Base-by-base conservation (phyloP, 2,113 vertebrate genomes). In the Miniopterus natalensis region DNA sequence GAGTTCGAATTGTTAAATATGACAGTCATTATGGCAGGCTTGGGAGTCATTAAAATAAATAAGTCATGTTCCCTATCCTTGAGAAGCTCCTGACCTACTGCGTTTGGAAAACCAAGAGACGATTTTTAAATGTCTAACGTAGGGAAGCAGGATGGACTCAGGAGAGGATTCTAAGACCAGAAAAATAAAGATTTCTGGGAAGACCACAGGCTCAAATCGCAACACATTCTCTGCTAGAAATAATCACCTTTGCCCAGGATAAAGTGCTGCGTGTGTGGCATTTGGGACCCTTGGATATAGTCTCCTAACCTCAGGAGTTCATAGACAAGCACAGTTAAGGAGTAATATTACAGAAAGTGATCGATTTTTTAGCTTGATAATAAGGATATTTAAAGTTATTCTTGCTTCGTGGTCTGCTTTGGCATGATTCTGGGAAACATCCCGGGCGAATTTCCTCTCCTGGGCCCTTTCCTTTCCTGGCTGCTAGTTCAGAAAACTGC, bases 11-110 rank as follows among this genome's bases (percentile, higher is more conserved):
- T 89, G 92, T 87, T 96, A 92, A 97, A 83, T 84, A 59, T 90
- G 84, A 91, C 40, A 95, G 51, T 87, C 86, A 94, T 97, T 96
- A 92, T 25, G 81, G 63, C 4, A 61, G 47, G 5, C 87, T 92
- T 87, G 29, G 81, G 92, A 95, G 63, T 89, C 86, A 92, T 95
- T 94, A 97, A 97, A 97, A 97, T 59, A 93, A 91, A 95, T 93
- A 95, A 97, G 14, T 77, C 80, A 71, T 92, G 0, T 31, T 20
- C 84, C 66, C 27, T 97, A 91, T 84, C 29, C 92, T 96, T 97
- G 87, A 97, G 92, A 93, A 90, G 47, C 42, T 65, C 40, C 36
- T 90, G 74, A 96, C 87, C 57, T 84, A 49, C 31, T 80, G 31
- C 73, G 51, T 74, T 31, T 87, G 14, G 6, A 85, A 84, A 74